These are phyloP conservation scores for Exocentrus adspersus DNA, from an alignment of 2,888 invertebrate genomes.

Conservation along the genomic window DNA sequence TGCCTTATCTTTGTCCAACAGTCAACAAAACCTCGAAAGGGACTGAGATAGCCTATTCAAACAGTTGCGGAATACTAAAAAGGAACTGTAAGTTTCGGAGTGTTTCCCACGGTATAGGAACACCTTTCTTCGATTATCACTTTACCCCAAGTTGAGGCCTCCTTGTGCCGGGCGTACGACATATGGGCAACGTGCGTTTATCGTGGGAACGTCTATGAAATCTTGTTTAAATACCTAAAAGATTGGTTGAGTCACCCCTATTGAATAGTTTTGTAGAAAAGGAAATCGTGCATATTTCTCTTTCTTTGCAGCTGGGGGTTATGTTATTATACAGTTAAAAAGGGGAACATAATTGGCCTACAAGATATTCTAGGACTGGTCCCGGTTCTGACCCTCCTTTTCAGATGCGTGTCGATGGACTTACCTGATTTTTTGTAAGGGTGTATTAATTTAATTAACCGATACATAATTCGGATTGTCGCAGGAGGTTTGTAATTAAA, in stretches of 20 bases:
- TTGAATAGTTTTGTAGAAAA: conserved; percentile 48
- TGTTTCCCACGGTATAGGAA: conserved; percentile 52
- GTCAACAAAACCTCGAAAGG: not conserved
- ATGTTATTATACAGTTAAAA: conserved; percentile 40
- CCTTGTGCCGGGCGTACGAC: conserved; percentile 55
- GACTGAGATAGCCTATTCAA: conserved; percentile 28
- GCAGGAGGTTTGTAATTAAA: conserved; percentile 18
- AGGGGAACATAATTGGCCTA: conserved; percentile 45
- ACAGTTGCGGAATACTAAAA: conserved; percentile 47
- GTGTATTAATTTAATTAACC: conserved; percentile 30
- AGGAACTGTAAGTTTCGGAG: conserved; percentile 40
- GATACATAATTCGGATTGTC: conserved; percentile 23
- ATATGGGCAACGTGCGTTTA: conserved; percentile 57
- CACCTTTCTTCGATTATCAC: conserved; percentile 56
- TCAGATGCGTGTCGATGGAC: conserved; percentile 21
- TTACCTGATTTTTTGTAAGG: conserved; percentile 32
- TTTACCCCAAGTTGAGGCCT: conserved; percentile 47
- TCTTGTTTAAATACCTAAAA: conserved; percentile 52
- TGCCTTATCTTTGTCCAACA: conserved; percentile 19
- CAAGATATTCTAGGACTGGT: conserved; percentile 34
- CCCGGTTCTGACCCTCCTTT: conserved; percentile 26
- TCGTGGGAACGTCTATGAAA: conserved; percentile 54
- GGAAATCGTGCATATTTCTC: conserved; percentile 47
- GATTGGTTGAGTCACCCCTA: conserved; percentile 50
- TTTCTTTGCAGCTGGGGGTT: conserved; percentile 46